Evolutionary conservation across 2,888 invertebrate genomes (phyloP).

Genomic region (Zhuqinia jingwanae): DNA sequence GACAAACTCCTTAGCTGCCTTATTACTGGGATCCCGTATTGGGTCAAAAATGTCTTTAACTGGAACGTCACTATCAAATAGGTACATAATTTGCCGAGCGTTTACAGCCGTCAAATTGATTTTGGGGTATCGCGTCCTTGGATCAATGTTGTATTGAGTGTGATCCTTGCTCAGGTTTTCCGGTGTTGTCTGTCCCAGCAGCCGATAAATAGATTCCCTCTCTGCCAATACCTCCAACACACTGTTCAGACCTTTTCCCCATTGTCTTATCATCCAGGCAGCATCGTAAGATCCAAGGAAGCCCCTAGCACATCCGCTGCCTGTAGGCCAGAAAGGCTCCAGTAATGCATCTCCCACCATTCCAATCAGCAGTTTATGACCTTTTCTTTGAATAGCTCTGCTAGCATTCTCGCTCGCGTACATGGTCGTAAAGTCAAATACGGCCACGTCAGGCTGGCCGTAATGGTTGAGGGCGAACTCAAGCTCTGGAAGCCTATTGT

Average conservation of each 20-base stretch:
- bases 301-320: constrained; percentile 83
- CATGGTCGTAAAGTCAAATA: constrained; percentile 84
- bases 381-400: constrained; percentile 81
- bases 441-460: constrained; percentile 83
- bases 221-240: constrained; percentile 82
- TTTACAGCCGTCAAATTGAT: constrained; percentile 78
- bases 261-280: constrained; percentile 83
- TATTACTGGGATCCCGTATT: constrained; percentile 61
- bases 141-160: constrained; percentile 80
- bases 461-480: constrained; percentile 83
- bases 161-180: constrained; percentile 83
- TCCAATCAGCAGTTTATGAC: constrained; percentile 81
- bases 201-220: constrained; percentile 83
- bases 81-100: constrained; percentile 80
- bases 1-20: constrained; percentile 49
- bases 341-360: constrained; percentile 83
- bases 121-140: constrained; percentile 80
- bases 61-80: constrained; percentile 81
- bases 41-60: constrained; percentile 65
- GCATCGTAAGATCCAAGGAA: constrained; percentile 84
- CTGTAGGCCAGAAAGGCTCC: constrained; percentile 84
- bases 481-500: constrained; percentile 79
- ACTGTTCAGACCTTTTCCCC: constrained; percentile 81
- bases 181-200: constrained; percentile 83
- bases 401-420: constrained; percentile 83